These are phyloP conservation scores for Carpatolechia fugitivella DNA, from an alignment of 2,888 invertebrate species.

Conservation along the genomic window DNA sequence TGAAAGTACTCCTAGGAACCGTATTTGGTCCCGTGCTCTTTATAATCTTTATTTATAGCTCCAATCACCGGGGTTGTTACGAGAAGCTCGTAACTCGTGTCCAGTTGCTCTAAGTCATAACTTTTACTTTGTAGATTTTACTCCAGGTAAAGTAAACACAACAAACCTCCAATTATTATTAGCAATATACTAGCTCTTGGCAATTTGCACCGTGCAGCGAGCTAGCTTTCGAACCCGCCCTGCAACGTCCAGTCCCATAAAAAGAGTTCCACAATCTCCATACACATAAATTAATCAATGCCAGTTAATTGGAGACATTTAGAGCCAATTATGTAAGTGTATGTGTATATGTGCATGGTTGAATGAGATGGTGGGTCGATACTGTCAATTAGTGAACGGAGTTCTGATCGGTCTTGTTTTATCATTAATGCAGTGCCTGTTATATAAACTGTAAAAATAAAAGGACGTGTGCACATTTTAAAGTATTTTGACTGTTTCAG, in stretches of 20 bases:
- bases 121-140: constrained; percentile 7
- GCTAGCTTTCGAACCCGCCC: constrained; percentile 8
- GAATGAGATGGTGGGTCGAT: constrained; percentile 36
- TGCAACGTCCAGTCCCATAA: constrained; percentile 9
- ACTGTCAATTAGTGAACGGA: constrained; percentile 40
- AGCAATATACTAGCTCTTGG: constrained; percentile 5
- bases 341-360: constrained; percentile 21
- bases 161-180: constrained; percentile 11
- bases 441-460: constrained; percentile 34
- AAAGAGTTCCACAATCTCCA: constrained; percentile 10
- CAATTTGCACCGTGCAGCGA: constrained; percentile 4
- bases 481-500: not conserved
- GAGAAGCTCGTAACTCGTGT: not conserved
- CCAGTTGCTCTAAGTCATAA: constrained; percentile 3
- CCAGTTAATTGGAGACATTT: constrained; percentile 29
- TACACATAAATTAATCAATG: constrained; percentile 18
- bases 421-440: constrained; percentile 32
- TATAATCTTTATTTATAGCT: not conserved
- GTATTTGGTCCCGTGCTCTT: not conserved
- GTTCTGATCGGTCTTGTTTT: constrained; percentile 35
- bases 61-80: not conserved
- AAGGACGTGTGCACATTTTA: constrained; percentile 11
- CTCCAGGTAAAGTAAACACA: constrained; percentile 8
- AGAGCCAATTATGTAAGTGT: constrained; percentile 29
- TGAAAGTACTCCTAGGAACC: not conserved